Evolutionary conservation across 2,888 invertebrate genomes (phyloP), one percentile per base, ranked within the genome.

Genomic region (Erannis defoliaria): DNA sequence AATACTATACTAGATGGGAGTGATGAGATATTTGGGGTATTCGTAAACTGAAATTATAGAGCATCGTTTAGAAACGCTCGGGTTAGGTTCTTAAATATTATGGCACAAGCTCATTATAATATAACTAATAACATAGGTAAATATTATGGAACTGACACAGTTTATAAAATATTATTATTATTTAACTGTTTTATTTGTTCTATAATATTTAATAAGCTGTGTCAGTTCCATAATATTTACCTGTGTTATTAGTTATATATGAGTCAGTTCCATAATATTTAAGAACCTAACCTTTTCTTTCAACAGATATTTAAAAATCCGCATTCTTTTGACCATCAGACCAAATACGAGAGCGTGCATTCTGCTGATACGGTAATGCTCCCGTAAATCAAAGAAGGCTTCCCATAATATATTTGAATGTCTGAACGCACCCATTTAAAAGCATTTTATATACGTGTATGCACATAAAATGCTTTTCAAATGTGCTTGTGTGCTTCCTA

Each of bases 1-100:
- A n/a, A n/a, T n/a, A n/a, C n/a, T n/a, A n/a, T n/a, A n/a, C n/a
- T 42, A 62, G 55, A 60, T 60, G 60, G 46, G 12, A 23, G 26
- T 16, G 43, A 6, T 12, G 43, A 45, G 4, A 45, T 16, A 14
- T 42, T 42, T 26, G 14, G 26, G 12, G 19, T 45, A 45, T 14
- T 43, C 16, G 35, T 58, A 45, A 50, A 51, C 29, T 50, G 50
- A 43, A 49, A 49, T 49, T 33, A 55, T 55, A 40, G 18, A 26
- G 8, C 26, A 4, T n/a, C n/a, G n/a, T n/a, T n/a, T n/a, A n/a
- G n/a, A n/a, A n/a, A n/a, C n/a, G n/a, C n/a, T n/a, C n/a, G n/a
- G n/a, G n/a, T n/a, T n/a, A n/a, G n/a, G n/a, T n/a, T n/a, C n/a
- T n/a, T n/a, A n/a, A n/a, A n/a, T n/a, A n/a, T n/a, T n/a, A n/a